Evolutionary conservation across 2,888 invertebrate genomes (phyloP).

Genomic region (Trisateles emortualis): DNA sequence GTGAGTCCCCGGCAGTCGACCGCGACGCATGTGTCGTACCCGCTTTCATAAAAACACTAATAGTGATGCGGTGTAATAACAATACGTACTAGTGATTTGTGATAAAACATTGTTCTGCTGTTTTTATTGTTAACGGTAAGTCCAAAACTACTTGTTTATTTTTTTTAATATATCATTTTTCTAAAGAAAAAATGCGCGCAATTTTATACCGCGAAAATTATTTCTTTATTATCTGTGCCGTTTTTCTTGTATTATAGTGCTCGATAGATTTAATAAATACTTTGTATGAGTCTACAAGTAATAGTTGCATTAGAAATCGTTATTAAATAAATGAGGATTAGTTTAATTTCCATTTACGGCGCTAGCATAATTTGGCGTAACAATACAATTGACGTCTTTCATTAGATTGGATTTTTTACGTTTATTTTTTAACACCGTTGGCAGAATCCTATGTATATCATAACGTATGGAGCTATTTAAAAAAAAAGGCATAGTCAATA

Average conservation of each 20-base stretch:
- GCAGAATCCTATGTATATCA: no score
- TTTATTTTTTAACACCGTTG: no score
- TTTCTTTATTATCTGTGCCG: no score
- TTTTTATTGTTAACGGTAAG: slow-evolving; percentile 60
- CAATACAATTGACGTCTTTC: no score
- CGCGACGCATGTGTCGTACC: slow-evolving; percentile 54
- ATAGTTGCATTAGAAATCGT: no score
- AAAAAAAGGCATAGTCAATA: background rate
- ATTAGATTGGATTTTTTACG: no score
- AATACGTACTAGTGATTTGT: slow-evolving; percentile 63
- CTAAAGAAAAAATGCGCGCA: background rate
- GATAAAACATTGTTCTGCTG: slow-evolving; percentile 46
- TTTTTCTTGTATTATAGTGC: background rate
- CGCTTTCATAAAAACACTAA: slow-evolving; percentile 45
- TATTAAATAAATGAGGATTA: no score
- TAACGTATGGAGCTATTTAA: no score
- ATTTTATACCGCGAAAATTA: background rate
- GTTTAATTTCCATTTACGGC: no score
- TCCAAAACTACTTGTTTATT: slow-evolving; percentile 14
- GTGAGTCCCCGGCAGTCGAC: slow-evolving; percentile 65
- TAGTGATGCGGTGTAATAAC: slow-evolving; percentile 76
- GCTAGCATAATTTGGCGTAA: no score
- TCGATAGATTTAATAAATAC: background rate
- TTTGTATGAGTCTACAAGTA: no score
- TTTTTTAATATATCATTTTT: background rate